phyloP scores from a whole-genome alignment of 2,888 invertebrate species.

The Mechanitis messenoides region DNA sequence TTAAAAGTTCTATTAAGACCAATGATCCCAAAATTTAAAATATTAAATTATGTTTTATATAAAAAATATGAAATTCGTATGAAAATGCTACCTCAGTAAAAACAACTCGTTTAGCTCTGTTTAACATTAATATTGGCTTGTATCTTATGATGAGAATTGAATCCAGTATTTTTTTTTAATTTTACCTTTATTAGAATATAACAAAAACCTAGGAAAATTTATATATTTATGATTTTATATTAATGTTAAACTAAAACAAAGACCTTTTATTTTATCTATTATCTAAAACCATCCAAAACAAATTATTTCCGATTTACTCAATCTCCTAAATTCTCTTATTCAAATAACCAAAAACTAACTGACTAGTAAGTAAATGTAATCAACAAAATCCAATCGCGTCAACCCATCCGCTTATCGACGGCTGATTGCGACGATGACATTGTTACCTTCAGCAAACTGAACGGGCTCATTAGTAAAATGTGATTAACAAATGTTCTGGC shows the following conservation, averaged over 20 bases:
- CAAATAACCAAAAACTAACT: constrained; percentile 6
- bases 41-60: too few species aligned
- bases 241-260: too few species aligned
- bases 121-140: background rate
- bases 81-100: background rate
- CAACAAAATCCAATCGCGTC: constrained; percentile 20
- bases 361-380: constrained; percentile 12
- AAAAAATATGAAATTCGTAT: background rate
- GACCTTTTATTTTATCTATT: too few species aligned
- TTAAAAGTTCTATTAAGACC: too few species aligned
- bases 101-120: background rate
- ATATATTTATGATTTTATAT: too few species aligned
- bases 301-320: background rate
- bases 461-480: constrained; percentile 6
- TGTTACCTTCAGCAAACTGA: constrained; percentile 15
- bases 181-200: too few species aligned
- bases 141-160: background rate
- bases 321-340: background rate
- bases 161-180: too few species aligned
- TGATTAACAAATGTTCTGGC: constrained; percentile 1
- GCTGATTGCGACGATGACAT: constrained; percentile 22
- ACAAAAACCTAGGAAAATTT: too few species aligned
- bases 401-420: constrained; percentile 18
- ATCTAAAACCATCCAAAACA: background rate
- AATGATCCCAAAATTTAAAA: too few species aligned